Evolutionary conservation across 2,888 invertebrate species (phyloP).

Genomic region (Lacanobia wlatinum): DNA sequence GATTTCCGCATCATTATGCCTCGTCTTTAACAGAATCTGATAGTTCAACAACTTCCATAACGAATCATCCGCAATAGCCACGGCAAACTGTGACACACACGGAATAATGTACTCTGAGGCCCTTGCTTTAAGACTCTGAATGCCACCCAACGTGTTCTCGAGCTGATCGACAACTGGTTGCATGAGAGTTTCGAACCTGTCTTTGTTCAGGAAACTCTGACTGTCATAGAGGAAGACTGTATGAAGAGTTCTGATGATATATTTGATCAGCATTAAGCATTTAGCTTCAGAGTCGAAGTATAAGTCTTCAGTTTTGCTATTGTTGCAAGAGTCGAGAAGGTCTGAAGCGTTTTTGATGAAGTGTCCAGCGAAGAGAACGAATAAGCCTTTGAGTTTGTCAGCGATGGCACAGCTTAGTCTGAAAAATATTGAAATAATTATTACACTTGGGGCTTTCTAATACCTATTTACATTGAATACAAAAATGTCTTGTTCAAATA

Average conservation of each 20-base stretch:
- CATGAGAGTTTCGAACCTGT: constrained; percentile 95
- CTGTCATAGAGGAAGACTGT: constrained; percentile 96
- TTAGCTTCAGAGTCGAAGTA: constrained; percentile 90
- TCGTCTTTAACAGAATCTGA: constrained; percentile 96
- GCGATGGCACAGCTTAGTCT: constrained; percentile 95
- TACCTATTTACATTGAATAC: too few relatives aligned
- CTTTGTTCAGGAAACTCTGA: constrained; percentile 95
- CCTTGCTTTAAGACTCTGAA: constrained; percentile 91
- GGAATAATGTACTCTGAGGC: constrained; percentile 92
- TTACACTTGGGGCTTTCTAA: not conserved
- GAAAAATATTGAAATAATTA: constrained; percentile 72
- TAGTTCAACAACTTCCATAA: constrained; percentile 97
- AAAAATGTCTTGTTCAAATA: too few relatives aligned
- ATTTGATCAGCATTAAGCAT: constrained; percentile 92
- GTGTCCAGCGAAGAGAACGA: constrained; percentile 97
- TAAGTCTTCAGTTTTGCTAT: constrained; percentile 88
- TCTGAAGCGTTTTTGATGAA: constrained; percentile 95
- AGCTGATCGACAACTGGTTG: constrained; percentile 97
- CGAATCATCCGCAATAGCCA: constrained; percentile 95
- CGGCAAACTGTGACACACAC: constrained; percentile 95
- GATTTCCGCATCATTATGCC: constrained; percentile 94
- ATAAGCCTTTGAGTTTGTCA: constrained; percentile 95
- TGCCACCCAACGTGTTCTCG: constrained; percentile 93
- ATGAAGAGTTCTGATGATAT: constrained; percentile 94
- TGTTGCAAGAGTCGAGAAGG: constrained; percentile 93